Evolutionary conservation across 2,113 vertebrate genomes (phyloP), one percentile per base, ranked within the genome.

Genomic region (Columba livia): DNA sequence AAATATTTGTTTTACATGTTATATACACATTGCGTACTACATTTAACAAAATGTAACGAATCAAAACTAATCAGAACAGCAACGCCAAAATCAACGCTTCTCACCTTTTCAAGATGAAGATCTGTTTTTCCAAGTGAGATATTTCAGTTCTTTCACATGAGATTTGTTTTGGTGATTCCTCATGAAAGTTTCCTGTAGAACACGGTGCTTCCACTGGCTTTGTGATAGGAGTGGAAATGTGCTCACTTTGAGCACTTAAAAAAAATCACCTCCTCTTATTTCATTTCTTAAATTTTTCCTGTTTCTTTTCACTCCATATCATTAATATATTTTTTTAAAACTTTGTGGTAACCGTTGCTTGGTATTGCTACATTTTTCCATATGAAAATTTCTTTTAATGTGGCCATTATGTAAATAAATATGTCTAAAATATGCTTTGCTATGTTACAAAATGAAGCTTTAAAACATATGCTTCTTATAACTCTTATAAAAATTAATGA

Each of bases 401-500:
- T 58, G 73, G 74, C 58, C 53, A 21, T 87, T 91, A 87, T 90
- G 56, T 89, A 92, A 92, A 93, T 87, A 93, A 93, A 93, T 88
- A 89, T 31, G 60, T 86, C 93, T 67, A 74, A 77, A 94, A 61
- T 85, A 73, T 81, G 89, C 84, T 88, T 81, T 36, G 38, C 79
- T 83, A 61, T 47, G 77, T 65, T 78, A 61, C 86, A 78, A 62
- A 96, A 89, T 66, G 75, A 95, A 94, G 34, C 72, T 91, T 92
- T 72, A 84, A 81, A 66, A 86, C 66, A 72, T 73, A 72, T 89
- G 94, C 94, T 96, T 91, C 64, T 74, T 89, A 94, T 96, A 96
- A 93, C 32, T 71, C 84, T 90, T 89, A 71, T 58, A 89, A 95
- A 96, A 96, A 93, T 87, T 88, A 91, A 97, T 94, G 74, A 96